phyloP scores from a whole-genome alignment of 2,797 vertebrate genomes.

The Oophaga sylvatica region DNA sequence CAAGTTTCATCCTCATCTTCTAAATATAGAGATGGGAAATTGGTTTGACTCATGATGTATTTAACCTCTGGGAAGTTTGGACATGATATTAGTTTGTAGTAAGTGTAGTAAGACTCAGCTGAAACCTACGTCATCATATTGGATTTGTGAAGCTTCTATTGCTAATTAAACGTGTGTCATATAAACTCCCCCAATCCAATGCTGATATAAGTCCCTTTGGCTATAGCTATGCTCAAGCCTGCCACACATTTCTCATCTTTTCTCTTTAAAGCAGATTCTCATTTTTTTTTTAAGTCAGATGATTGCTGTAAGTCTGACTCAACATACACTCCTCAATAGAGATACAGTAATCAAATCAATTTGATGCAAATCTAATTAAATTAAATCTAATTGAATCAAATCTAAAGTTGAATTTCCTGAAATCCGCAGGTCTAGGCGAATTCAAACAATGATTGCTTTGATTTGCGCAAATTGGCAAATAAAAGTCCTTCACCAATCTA shows the following conservation, averaged over 20 bases:
- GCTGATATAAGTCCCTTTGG: not conserved
- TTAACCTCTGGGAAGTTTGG: slow-evolving; percentile 37
- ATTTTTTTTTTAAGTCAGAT: not conserved
- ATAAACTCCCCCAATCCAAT: not conserved
- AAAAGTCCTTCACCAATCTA: too few relatives aligned
- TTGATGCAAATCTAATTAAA: too few relatives aligned
- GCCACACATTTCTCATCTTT: not conserved
- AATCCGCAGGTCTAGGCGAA: too few relatives aligned
- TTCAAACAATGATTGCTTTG: too few relatives aligned
- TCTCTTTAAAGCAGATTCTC: not conserved
- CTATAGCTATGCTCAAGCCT: not conserved
- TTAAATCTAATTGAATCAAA: too few relatives aligned
- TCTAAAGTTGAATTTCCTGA: too few relatives aligned
- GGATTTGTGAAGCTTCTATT: not conserved
- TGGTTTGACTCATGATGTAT: slow-evolving; percentile 34
- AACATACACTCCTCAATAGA: too few relatives aligned
- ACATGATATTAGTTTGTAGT: not conserved
- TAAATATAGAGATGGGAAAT: slow-evolving; percentile 49
- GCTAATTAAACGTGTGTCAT: slow-evolving; percentile 5
- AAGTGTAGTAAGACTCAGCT: not conserved
- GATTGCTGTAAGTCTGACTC: too few relatives aligned
- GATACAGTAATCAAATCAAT: too few relatives aligned
- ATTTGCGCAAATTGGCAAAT: too few relatives aligned
- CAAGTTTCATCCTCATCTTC: slow-evolving; percentile 12
- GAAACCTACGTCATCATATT: not conserved